phyloP scores from a whole-genome alignment of 2,888 invertebrate genomes.

The Ectropis crepuscularia region DNA sequence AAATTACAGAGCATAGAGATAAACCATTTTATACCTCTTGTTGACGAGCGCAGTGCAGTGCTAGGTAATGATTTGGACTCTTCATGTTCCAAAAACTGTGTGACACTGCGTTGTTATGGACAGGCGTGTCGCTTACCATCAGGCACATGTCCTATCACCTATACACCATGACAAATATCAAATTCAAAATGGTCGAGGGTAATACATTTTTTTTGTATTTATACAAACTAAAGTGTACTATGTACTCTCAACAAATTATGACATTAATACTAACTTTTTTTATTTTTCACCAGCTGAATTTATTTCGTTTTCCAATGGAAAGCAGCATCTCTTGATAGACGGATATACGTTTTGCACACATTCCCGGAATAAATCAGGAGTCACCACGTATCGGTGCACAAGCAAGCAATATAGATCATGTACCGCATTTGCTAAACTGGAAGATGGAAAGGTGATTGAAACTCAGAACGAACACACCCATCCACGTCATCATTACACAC shows the following conservation, averaged over 20 bases:
- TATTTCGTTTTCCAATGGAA: constrained; percentile 42
- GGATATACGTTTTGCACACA: constrained; percentile 51
- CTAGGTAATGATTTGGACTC: no score
- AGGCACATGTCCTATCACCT: no score
- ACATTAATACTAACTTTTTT: neutral
- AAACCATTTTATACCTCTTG: no score
- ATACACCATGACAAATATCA: no score
- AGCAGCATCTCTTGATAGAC: constrained; percentile 46
- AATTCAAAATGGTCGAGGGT: no score
- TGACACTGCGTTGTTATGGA: no score
- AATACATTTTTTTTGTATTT: no score
- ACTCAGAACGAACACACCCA: constrained; percentile 19
- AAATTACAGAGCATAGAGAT: no score
- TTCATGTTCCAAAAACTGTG: no score
- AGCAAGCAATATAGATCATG: constrained; percentile 6
- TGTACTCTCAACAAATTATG: neutral
- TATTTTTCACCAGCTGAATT: constrained; percentile 28
- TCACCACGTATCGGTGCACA: constrained; percentile 14
- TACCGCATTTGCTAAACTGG: constrained; percentile 8
- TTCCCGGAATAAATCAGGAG: neutral
- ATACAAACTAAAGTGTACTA: no score
- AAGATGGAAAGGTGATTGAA: constrained; percentile 1
- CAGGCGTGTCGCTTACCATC: no score
- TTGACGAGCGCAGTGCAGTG: no score
- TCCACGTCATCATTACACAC: neutral